Evolutionary conservation across 2,888 invertebrate genomes (phyloP).

Genomic region (Stenotaenia linearis): DNA sequence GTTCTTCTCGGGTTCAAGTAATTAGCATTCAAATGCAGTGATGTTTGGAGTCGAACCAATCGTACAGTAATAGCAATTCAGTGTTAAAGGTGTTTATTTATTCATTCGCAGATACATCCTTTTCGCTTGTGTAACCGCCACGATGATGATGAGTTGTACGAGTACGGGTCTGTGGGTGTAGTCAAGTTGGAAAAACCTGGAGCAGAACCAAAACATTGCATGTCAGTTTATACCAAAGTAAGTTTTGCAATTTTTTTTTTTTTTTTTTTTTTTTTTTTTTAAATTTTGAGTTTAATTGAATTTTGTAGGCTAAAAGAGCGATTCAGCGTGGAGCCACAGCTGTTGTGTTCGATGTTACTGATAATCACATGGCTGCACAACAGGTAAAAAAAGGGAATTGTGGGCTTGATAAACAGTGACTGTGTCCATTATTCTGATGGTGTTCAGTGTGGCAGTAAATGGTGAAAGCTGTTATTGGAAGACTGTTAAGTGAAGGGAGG

Average conservation of each 20-base stretch:
- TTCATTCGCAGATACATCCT: conserved; percentile 32
- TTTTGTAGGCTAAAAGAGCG: conserved; percentile 33
- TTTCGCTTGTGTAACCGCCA: conserved; percentile 31
- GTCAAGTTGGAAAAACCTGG: conserved; percentile 32
- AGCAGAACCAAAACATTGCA: conserved; percentile 28
- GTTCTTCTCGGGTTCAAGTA: neutral
- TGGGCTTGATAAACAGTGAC: no score
- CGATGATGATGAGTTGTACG: conserved; percentile 27
- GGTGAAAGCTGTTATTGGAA: no score
- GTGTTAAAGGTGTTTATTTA: neutral
- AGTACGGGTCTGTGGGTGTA: conserved; percentile 30
- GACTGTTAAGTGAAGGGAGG: no score
- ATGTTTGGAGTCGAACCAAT: neutral
- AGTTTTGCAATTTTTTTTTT: neutral
- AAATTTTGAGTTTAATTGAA: no score
- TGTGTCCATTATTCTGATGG: no score
- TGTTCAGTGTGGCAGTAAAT: no score
- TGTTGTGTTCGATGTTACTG: conserved; percentile 35
- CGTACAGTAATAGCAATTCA: neutral
- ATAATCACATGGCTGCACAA: conserved; percentile 31
- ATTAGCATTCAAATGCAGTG: neutral
- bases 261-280: neutral
- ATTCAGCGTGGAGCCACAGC: conserved; percentile 35
- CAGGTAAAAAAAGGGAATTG: conserved; percentile 30
- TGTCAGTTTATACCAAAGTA: conserved; percentile 31